Evolutionary conservation across 37 sponge, comb jelly and placozoan genomes (phyloP).

Genomic region (Dysidea cf. avara): DNA sequence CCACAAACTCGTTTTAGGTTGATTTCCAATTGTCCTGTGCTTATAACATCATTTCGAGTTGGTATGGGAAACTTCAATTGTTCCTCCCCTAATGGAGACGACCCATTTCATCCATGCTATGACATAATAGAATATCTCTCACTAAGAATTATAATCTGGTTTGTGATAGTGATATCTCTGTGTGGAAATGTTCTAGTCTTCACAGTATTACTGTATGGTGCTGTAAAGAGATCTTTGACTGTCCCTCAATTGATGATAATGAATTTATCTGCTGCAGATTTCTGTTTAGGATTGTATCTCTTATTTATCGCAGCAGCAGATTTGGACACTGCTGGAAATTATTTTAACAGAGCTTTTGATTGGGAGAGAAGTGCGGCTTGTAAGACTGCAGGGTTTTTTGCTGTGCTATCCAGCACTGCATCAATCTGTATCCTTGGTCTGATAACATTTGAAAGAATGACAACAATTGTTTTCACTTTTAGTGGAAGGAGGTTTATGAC

Average conservation of each 20-base stretch:
- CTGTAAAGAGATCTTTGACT: background rate
- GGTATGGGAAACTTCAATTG: constrained; percentile 3
- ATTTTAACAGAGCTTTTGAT: constrained; percentile 18
- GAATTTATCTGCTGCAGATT: constrained; percentile 72
- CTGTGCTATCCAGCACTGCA: constrained; percentile 44
- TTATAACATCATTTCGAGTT: too few relatives aligned
- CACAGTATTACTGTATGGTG: constrained; percentile 30
- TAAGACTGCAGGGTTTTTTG: constrained; percentile 65
- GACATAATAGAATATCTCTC: constrained; percentile 49
- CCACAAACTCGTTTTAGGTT: too few relatives aligned
- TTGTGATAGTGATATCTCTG: constrained; percentile 47
- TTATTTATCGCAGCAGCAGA: constrained; percentile 52
- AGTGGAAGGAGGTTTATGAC: constrained; percentile 5
- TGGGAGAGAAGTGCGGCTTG: constrained; percentile 65
- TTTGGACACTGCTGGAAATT: constrained; percentile 36
- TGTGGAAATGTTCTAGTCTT: constrained; percentile 59
- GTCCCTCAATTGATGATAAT: constrained; percentile 12
- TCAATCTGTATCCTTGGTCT: constrained; percentile 57
- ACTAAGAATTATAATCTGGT: constrained; percentile 57
- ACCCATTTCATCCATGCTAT: constrained; percentile 71
- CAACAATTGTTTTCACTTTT: constrained; percentile 40
- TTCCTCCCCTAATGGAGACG: constrained; percentile 23
- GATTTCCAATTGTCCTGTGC: too few relatives aligned
- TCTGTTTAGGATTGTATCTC: constrained; percentile 64
- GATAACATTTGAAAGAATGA: constrained; percentile 64